Conservation (phyloP, 2,113 vertebrate species). For the Saguinus imperator region DNA sequence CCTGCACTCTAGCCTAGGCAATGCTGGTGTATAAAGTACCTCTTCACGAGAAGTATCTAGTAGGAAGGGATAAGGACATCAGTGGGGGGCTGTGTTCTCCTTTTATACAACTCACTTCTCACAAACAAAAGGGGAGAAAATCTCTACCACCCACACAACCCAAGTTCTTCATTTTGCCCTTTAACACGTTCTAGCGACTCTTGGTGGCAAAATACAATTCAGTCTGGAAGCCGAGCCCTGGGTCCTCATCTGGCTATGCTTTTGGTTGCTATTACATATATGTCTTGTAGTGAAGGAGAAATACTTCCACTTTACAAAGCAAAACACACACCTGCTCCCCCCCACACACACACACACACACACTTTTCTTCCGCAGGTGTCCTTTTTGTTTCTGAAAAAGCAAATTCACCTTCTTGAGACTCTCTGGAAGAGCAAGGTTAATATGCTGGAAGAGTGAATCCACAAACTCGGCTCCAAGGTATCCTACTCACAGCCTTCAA, state of each 20-base stretch:
- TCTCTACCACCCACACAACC: background rate
- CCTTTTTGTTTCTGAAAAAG: background rate
- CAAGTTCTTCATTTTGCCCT: background rate
- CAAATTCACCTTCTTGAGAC: background rate
- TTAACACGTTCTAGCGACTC: rapidly evolving
- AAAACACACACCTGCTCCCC: background rate
- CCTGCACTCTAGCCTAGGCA: too few relatives aligned
- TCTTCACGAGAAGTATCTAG: background rate
- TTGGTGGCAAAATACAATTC: background rate
- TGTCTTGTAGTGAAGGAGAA: background rate
- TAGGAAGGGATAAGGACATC: background rate
- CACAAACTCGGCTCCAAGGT: background rate
- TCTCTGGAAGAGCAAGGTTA: background rate
- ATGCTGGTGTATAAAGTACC: background rate
- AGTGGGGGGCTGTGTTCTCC: background rate
- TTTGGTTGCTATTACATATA: background rate
- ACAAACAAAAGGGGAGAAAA: background rate
- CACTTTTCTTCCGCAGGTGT: background rate
- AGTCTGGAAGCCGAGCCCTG: background rate
- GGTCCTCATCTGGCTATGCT: background rate
- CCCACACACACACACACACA: background rate
- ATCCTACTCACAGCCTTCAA: rapidly evolving
- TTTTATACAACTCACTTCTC: background rate
- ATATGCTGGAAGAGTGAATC: background rate
- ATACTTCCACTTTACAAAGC: background rate